Base-by-base conservation (phyloP, 2,113 vertebrate genomes). In the Cryptoleucopteryx plumbea region DNA sequence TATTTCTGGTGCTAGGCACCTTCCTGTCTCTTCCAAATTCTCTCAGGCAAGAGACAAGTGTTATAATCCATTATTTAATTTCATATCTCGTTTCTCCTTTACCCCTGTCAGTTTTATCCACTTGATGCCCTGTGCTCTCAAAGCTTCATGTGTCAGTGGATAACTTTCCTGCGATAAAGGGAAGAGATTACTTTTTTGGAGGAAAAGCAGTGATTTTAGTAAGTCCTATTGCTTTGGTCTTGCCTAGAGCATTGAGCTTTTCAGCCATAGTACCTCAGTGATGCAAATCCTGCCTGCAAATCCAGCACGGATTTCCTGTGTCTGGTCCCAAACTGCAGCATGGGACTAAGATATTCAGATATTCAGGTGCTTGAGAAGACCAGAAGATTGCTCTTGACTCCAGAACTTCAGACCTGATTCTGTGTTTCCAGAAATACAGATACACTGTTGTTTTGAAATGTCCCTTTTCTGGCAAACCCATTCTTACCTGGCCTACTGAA, bases 41-140 rank as follows among this genome's bases (percentile, higher is more conserved):
- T 83, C 8, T 0, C 66, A 73, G 78, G 32, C 31, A 21, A 81
- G 68, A 96, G 61, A 67, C 65, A 84, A 91, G 61, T 61, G 42
- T 36, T 88, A 73, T 62, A 97, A 95, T 82, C 84, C 65, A 85
- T 86, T 90, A 91, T 73, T 87, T 91, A 88, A 88, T 95, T 93
- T 82, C 26, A 21, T 66, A 62, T 82, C 74, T 95, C 11, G 1
- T 82, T 94, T 93, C 78, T 93, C 42, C 38, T 52, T 77, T 77
- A 62, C 20, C 62, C 50, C 31, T 73, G 32, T 59, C 71, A 62
- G 36, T 90, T 94, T 94, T 85, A 89, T 72, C 59, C 55, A 31
- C 34, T 52, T 36, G 55, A 55, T 80, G 72, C 19, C 65, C 78
- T 58, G 29, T 85, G 47, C 47, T 82, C 42, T 91, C 31, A 9